phyloP scores from a whole-genome alignment of 2,797 vertebrate species.

The Setipinna tenuifilis region DNA sequence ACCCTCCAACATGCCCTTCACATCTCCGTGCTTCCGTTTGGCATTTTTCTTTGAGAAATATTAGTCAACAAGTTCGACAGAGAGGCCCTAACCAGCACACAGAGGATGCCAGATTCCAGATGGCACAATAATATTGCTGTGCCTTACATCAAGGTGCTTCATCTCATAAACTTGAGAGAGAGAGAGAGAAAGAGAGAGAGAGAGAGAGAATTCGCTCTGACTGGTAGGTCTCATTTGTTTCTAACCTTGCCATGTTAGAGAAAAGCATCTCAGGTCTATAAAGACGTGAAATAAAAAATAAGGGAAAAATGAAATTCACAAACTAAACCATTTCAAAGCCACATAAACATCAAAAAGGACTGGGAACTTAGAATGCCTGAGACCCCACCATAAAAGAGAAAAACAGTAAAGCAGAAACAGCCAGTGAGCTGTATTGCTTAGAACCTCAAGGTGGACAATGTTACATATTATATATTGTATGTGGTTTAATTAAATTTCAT shows the following conservation, averaged over 20 bases:
- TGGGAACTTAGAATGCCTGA: not conserved
- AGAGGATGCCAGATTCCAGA: constrained; percentile 77
- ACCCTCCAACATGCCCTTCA: constrained; percentile 69
- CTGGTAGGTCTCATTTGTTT: constrained; percentile 66
- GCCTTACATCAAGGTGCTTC: constrained; percentile 77
- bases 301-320: not conserved
- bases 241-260: constrained; percentile 66
- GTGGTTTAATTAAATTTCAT: too few relatives aligned
- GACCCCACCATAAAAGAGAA: not conserved
- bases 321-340: not conserved
- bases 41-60: constrained; percentile 71
- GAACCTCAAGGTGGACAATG: not conserved
- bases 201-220: constrained; percentile 65
- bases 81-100: constrained; percentile 63
- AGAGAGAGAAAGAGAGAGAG: constrained; percentile 16
- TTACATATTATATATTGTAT: not conserved
- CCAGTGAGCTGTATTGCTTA: too few relatives aligned
- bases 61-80: constrained; percentile 71
- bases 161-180: constrained; percentile 66
- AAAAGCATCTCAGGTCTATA: not conserved
- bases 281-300: not conserved
- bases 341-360: not conserved
- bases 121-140: constrained; percentile 75
- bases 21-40: constrained; percentile 62
- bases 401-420: not conserved